Percentiles rank a stretch among this genome's conserved stretches.
Evolutionary conservation across 2,797 vertebrate genomes (phyloP).

Genomic region (Arrhamphus sclerolepis): DNA sequence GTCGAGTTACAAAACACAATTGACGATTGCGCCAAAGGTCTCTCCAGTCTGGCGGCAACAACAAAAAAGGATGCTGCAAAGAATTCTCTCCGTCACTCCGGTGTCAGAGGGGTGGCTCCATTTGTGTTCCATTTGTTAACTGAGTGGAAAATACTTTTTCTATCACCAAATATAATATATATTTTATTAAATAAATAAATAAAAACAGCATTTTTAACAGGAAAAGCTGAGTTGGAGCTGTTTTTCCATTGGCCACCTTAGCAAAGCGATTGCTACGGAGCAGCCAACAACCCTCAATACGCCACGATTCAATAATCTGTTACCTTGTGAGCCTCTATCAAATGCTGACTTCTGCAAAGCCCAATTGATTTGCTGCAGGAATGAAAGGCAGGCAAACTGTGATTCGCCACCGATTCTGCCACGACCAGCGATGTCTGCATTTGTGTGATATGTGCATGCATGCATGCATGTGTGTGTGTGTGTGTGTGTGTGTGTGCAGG

Average conservation of each 20-base stretch:
- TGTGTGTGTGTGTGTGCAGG: slow-evolving; percentile 1
- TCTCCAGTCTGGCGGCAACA: slow-evolving; percentile 1
- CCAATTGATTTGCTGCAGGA: slow-evolving; percentile 73
- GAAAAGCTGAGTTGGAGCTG: slow-evolving; percentile 25
- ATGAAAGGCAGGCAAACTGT: slow-evolving; percentile 68
- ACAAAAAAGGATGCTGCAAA: slow-evolving; percentile 19
- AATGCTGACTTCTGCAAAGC: slow-evolving; percentile 69
- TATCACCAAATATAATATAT: neutral
- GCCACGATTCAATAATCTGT: slow-evolving; percentile 69
- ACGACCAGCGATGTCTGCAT: slow-evolving; percentile 47
- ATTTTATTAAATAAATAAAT: neutral
- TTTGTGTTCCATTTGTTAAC: slow-evolving; percentile 54
- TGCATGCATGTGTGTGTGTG: slow-evolving; percentile 2
- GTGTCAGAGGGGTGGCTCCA: slow-evolving; percentile 22
- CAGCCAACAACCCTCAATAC: slow-evolving; percentile 53
- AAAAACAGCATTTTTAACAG: slow-evolving; percentile 12
- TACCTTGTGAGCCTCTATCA: slow-evolving; percentile 58
- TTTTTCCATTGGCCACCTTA: slow-evolving; percentile 32
- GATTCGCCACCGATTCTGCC: slow-evolving; percentile 52
- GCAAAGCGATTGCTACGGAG: slow-evolving; percentile 26
- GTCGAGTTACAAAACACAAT: slow-evolving; percentile 12
- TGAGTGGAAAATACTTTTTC: slow-evolving; percentile 16
- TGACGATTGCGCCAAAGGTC: slow-evolving; percentile 1
- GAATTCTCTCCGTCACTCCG: slow-evolving; percentile 15
- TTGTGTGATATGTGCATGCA: slow-evolving; percentile 33